These are phyloP conservation scores for Arctia plantaginis DNA, from an alignment of 2,888 invertebrate genomes.

Conservation along the genomic window DNA sequence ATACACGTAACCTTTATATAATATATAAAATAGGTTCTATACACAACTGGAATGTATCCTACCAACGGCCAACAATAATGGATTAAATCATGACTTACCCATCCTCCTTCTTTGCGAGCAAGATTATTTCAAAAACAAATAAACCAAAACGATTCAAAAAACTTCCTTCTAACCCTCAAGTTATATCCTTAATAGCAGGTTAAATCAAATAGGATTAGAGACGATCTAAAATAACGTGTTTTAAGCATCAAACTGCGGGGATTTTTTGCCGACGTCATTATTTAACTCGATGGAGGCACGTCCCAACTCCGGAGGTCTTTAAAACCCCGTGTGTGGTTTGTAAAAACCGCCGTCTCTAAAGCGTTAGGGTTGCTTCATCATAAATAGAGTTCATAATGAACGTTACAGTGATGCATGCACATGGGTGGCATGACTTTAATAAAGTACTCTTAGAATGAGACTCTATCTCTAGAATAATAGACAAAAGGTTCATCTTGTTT, in stretches of 20 bases:
- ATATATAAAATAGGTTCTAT: too few species aligned
- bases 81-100: neutral
- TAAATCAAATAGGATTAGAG: constrained; percentile 25
- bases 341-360: constrained; percentile 39
- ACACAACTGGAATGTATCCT: too few species aligned
- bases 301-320: constrained; percentile 49
- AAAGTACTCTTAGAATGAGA: neutral
- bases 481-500: neutral
- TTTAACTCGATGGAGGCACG: constrained; percentile 44
- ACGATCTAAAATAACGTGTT: constrained; percentile 24
- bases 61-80: neutral
- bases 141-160: neutral
- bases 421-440: constrained; percentile 5
- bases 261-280: constrained; percentile 49
- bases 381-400: constrained; percentile 30
- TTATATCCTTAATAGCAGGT: neutral
- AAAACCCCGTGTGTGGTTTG: constrained; percentile 48
- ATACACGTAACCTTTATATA: too few species aligned
- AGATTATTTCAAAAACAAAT: neutral
- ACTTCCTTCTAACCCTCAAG: neutral
- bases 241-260: constrained; percentile 14
- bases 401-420: constrained; percentile 16
- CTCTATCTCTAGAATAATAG: neutral
- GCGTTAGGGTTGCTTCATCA: constrained; percentile 37
- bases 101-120: neutral